Conservation (phyloP, 2,888 invertebrate genomes). For the Oscheius sp. region DNA sequence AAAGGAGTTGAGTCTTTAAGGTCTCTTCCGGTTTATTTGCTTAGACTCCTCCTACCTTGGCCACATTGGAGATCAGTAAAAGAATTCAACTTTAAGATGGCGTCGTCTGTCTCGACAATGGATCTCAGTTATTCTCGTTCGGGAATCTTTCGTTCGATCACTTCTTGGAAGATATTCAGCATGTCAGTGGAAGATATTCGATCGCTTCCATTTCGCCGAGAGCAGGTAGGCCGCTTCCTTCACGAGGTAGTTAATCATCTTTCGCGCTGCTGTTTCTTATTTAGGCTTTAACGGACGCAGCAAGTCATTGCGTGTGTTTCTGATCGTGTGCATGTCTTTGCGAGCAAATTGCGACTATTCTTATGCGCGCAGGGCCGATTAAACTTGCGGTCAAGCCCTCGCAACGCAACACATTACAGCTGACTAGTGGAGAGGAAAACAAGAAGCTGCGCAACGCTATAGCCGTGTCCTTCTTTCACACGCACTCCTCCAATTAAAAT, state of each 20-base stretch:
- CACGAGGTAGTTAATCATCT: constrained; percentile 20
- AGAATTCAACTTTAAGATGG: too few species aligned
- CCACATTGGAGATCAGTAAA: too few species aligned
- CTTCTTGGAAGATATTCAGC: not conserved
- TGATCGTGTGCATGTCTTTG: constrained; percentile 25
- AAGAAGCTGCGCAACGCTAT: constrained; percentile 26
- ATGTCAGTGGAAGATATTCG: not conserved
- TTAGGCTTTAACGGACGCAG: constrained; percentile 3
- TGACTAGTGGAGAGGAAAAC: constrained; percentile 9
- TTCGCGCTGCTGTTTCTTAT: constrained; percentile 4
- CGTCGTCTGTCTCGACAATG: too few species aligned
- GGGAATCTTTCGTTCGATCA: not conserved
- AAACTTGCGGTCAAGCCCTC: constrained; percentile 23
- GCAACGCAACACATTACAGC: constrained; percentile 23
- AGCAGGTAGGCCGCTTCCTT: not conserved
- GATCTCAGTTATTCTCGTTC: too few species aligned
- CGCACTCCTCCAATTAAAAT: constrained; percentile 5
- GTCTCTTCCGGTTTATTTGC: too few species aligned
- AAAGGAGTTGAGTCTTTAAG: too few species aligned
- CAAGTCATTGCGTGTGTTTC: constrained; percentile 18
- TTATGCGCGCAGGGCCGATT: constrained; percentile 28
- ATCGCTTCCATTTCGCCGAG: not conserved
- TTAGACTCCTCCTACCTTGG: too few species aligned
- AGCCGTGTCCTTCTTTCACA: constrained; percentile 19
- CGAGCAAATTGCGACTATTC: constrained; percentile 32